Evolutionary conservation across 2,113 vertebrate genomes (phyloP), one percentile per base, ranked within the genome.

Genomic region (Percina caprodes): DNA sequence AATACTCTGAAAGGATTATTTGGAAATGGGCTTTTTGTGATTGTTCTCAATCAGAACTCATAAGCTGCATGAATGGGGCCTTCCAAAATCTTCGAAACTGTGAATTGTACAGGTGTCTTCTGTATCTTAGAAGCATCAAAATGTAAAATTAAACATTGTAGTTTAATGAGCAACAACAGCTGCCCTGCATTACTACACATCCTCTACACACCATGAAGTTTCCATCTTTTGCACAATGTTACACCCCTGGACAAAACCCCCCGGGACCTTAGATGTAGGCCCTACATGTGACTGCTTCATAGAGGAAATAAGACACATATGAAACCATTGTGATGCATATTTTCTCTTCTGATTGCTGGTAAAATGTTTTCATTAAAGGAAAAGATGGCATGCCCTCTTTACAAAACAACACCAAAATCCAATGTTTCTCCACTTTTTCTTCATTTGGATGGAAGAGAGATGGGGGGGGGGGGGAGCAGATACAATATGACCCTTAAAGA

Each of bases 151-250:
- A 26, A 30, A 30, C 39, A 24, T 18, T 39, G 33, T 46, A 24
- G 69, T 68, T 68, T 33, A 42, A 56, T 58, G 51, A 74, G 35
- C 30, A 42, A 12, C 56, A 66, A 46, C 70, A 80, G 72, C 75
- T 52, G 39, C 42, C 49, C 54, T 6, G 35, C 65, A 21, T 79
- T 74, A 54, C 26, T 70, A 45, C 26, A 45, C 26, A 33, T 21
- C 59, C 10, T 39, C 13, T 45, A 63, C 39, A 16, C 21, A 15
- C 61, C 3, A 45, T 21, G 18, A 3, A 24, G 14, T 10, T 10
- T 66, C 1, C 23, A 66, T 23, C 33, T 74, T 8, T 58, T 39
- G n/a, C 30, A 52, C n/a, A 35, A 24, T 39, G 45, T 67, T 62
- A 49, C 18, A 79, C 54, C 51, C 58, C 33, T 62, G 21, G 59